Percentiles rank a stretch among this genome's conserved stretches.
These are phyloP conservation scores for Leguminivora glycinivorella DNA, from an alignment of 1,140 invertebrate species.

Conservation along the genomic window DNA sequence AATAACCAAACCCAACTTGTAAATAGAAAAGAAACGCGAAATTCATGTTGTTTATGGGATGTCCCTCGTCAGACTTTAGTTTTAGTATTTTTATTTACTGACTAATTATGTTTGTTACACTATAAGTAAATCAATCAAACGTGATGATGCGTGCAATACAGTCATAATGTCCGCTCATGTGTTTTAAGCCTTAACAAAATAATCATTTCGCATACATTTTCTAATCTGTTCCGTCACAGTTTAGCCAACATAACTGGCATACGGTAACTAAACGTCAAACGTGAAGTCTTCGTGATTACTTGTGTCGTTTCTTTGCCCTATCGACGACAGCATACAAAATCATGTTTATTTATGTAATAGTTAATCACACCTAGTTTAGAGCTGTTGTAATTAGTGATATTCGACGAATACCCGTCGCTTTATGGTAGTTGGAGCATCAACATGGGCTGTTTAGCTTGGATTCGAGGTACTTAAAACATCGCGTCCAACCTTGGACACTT, in stretches of 20 bases:
- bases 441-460: conserved; percentile 67
- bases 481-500: conserved; percentile 42
- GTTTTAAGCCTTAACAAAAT: neutral
- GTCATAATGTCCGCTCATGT: neutral
- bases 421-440: conserved; percentile 35
- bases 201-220: neutral
- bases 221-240: neutral
- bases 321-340: conserved; percentile 5
- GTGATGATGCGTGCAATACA: no score
- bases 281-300: neutral
- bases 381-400: neutral
- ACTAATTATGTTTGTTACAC: no score
- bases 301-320: conserved; percentile 8
- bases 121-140: no score
- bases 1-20: no score
- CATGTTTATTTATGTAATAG: conserved; percentile 26
- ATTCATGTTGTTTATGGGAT: no score
- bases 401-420: neutral
- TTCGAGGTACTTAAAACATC: conserved; percentile 55
- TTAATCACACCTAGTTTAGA: conserved; percentile 1
- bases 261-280: conserved; percentile 8
- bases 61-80: no score
- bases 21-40: no score
- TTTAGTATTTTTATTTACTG: no score
- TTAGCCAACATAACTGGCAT: neutral